Base-by-base conservation (phyloP, 2,888 invertebrate species). In the Caenorhabditis panamensis region DNA sequence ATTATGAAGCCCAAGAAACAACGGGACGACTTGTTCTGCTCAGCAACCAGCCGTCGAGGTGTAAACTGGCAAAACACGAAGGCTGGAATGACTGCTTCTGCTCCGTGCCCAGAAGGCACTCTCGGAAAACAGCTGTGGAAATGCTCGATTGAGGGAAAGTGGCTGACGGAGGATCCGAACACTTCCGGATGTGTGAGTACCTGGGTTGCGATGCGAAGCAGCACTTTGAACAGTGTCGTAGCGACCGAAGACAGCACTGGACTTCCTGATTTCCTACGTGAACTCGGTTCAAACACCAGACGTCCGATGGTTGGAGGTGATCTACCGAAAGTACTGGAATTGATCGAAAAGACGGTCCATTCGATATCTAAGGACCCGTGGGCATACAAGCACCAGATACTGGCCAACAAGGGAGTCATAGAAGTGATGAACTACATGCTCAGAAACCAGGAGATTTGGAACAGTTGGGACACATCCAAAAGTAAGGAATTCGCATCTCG, bases 241-340 rank as follows among this genome's bases (percentile, higher is more conserved):
- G 28, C 9, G 8, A 37, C 5, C 11, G 63, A 71, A 44, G 80
- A 83, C 61, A 64, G 62, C 16, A 77, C 61, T 11, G 85, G 79
- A 61, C 20, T 85, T 22, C 78, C 83, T 3, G 83, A 85, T 22
- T 63, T 83, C 11, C 71, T 84, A 6, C 79, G 83, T 20, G 61
- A 56, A 11, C 51, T 83, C 6, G 56, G 53, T 9, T 31, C 81
- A 16, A 64, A 83, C 44, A 73, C 79, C 2, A 66, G 81, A 56
- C 77, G 84, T 11, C 84, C 85, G 20, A 76, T 81, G 73, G 84
- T 82, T 26, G 87, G 85, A 41, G 88, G 88, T 3, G 88, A 88
- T 47, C 51, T 87, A n/a, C 85, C 82, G 16, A 79, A 75, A 54
- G 64, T 85, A 37, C 68, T 84, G 0, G 22, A 68, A 8, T 64